These are phyloP conservation scores for Columbina picui DNA, from an alignment of 2,113 vertebrate genomes.

Conservation along the genomic window DNA sequence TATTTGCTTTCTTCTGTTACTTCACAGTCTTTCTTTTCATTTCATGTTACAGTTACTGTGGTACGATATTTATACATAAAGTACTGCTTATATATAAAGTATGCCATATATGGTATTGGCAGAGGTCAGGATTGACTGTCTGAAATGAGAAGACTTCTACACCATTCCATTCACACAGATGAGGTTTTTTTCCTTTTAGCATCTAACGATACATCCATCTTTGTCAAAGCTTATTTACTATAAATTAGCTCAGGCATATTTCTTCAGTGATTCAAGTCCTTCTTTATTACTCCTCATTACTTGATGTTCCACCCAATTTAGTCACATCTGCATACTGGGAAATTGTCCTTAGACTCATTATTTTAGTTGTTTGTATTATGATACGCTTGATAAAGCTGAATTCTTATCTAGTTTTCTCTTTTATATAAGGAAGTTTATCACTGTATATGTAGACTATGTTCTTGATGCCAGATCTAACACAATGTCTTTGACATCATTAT, in stretches of 20 bases:
- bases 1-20: background rate
- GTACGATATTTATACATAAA: background rate
- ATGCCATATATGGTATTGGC: background rate
- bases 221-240: slow-evolving; percentile 57
- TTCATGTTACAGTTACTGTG: background rate
- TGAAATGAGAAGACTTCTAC: background rate
- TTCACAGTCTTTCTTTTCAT: background rate
- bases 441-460: background rate
- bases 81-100: background rate
- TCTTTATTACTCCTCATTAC: slow-evolving; percentile 74
- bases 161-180: background rate
- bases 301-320: slow-evolving; percentile 76
- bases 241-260: slow-evolving; percentile 55
- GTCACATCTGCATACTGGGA: slow-evolving; percentile 71
- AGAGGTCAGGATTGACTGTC: background rate
- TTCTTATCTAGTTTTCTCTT: slow-evolving; percentile 38
- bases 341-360: slow-evolving; percentile 71
- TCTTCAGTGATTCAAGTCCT: slow-evolving; percentile 58
- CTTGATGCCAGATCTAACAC: slow-evolving; percentile 46
- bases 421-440: slow-evolving; percentile 44
- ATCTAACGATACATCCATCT: background rate
- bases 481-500: slow-evolving; percentile 50
- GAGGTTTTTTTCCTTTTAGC: background rate
- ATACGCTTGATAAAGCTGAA: slow-evolving; percentile 57
- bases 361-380: slow-evolving; percentile 56